Conservation (phyloP, 1,140 invertebrate genomes). For the Drosophila sulfurigaster region DNA sequence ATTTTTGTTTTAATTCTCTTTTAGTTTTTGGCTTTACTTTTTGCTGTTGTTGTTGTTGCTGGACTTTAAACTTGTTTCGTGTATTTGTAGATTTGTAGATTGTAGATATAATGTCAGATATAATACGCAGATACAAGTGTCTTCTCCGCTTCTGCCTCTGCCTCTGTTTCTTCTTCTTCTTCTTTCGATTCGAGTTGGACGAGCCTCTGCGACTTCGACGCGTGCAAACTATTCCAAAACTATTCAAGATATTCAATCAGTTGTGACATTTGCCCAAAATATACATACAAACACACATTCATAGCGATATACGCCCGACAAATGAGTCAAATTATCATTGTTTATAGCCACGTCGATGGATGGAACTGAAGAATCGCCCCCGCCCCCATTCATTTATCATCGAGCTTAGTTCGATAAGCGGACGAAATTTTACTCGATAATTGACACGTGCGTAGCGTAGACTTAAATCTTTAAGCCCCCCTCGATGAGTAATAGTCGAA, state of each 20-base stretch:
- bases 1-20: constrained; percentile 41
- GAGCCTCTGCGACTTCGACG: constrained; percentile 32
- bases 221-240: constrained; percentile 8
- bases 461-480: constrained; percentile 4
- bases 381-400: not conserved
- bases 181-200: constrained; percentile 5
- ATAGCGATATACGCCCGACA: not conserved
- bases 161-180: not conserved
- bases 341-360: not conserved
- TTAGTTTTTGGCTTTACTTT: not conserved
- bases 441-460: constrained; percentile 25
- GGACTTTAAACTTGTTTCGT: constrained; percentile 38
- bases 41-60: not conserved
- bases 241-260: constrained; percentile 8
- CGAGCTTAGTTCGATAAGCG: constrained; percentile 17
- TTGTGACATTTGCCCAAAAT: not conserved
- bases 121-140: constrained; percentile 14
- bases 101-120: constrained; percentile 19
- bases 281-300: no score
- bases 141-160: not conserved
- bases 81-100: constrained; percentile 18
- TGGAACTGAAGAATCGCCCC: not conserved
- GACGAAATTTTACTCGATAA: constrained; percentile 13
- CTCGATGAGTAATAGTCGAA: constrained; percentile 20
- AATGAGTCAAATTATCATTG: constrained; percentile 20